Evolutionary conservation across 2,888 invertebrate species (phyloP).

Genomic region (Heteromyza rotundicornis): DNA sequence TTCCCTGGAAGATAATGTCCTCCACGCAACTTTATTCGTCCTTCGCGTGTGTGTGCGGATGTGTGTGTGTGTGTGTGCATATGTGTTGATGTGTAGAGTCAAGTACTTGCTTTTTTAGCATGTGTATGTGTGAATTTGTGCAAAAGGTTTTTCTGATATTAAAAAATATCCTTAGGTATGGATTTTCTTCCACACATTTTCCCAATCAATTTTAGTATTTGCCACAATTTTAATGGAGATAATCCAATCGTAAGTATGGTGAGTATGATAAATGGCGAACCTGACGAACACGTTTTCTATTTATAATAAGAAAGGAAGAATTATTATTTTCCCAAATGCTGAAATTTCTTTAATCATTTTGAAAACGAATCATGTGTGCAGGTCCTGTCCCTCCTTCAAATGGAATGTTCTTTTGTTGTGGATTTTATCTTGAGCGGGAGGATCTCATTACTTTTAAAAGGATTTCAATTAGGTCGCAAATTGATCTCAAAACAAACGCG

Average conservation of each 20-base stretch:
- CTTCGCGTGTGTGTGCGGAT: not conserved
- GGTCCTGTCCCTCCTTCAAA: too few relatives aligned
- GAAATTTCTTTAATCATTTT: too few relatives aligned
- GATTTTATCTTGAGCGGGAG: not conserved
- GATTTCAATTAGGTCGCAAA: slow-evolving; percentile 59
- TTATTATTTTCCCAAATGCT: too few relatives aligned
- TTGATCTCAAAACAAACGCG: slow-evolving; percentile 53
- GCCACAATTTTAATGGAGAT: not conserved
- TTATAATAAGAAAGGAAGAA: not conserved
- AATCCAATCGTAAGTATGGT: not conserved
- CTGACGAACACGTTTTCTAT: not conserved
- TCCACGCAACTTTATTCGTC: not conserved
- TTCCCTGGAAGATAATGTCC: slow-evolving; percentile 1
- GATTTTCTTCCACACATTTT: not conserved
- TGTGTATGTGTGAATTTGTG: not conserved
- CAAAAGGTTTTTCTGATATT: slow-evolving; percentile 1
- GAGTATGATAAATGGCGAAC: too few relatives aligned
- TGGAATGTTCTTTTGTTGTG: not conserved
- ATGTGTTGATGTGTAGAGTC: not conserved
- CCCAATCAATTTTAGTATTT: not conserved
- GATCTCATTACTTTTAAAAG: slow-evolving; percentile 56
- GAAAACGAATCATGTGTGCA: too few relatives aligned
- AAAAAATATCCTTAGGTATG: not conserved
- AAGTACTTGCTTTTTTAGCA: too few relatives aligned
- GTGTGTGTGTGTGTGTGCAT: slow-evolving; percentile 5